Evolutionary conservation across 2,113 vertebrate species (phyloP).

Genomic region (Stigmatopora nigra): DNA sequence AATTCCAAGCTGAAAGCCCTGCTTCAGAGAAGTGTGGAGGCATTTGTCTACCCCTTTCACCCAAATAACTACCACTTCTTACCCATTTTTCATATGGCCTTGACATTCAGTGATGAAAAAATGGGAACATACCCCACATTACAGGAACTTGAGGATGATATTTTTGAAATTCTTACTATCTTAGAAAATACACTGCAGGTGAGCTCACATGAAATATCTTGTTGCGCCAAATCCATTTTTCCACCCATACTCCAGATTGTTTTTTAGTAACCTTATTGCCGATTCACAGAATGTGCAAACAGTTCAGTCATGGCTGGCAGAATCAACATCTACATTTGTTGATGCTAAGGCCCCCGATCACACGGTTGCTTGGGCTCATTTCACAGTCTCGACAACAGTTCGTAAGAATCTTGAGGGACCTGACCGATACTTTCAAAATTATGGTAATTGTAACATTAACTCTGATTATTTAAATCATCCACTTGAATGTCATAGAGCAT

Average conservation of each 20-base stretch:
- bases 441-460: conserved; percentile 66
- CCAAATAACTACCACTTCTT: conserved; percentile 56
- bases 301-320: conserved; percentile 73
- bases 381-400: conserved; percentile 64
- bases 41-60: conserved; percentile 79
- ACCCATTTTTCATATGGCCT: conserved; percentile 84
- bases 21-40: conserved; percentile 72
- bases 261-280: conserved; percentile 3
- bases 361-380: conserved; percentile 62
- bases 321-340: conserved; percentile 49
- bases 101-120: conserved; percentile 84
- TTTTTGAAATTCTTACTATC: conserved; percentile 72
- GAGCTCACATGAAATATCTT: not conserved
- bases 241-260: not conserved
- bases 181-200: conserved; percentile 85
- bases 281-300: conserved; percentile 75
- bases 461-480: not conserved
- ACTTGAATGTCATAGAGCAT: not conserved
- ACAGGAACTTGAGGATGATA: conserved; percentile 76
- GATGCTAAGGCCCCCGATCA: conserved; percentile 75
- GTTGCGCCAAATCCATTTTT: not conserved
- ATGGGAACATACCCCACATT: conserved; percentile 88
- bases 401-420: conserved; percentile 73
- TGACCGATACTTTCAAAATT: conserved; percentile 73
- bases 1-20: conserved; percentile 78